Percentiles rank a stretch among this genome's conserved stretches.
phyloP scores from a whole-genome alignment of 2,113 vertebrate species.

The Protobothrops flavoviridis region DNA sequence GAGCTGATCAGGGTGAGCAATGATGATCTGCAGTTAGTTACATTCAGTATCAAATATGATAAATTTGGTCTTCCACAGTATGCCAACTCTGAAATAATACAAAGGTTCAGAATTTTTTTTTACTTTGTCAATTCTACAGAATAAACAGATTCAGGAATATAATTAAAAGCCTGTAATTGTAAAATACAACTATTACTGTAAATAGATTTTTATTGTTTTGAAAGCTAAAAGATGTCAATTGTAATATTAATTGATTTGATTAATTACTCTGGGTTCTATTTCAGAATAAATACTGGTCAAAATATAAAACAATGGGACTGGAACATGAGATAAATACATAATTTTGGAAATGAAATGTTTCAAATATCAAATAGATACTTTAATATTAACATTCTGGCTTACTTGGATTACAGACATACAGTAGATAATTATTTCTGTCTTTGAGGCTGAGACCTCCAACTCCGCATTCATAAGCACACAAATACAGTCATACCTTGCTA shows the following conservation, averaged over 20 bases:
- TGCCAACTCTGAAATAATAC: conserved; percentile 61
- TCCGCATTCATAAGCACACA: not conserved
- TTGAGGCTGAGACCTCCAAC: not conserved
- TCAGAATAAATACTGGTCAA: not conserved
- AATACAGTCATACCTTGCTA: not conserved
- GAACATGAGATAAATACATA: not conserved
- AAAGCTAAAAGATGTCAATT: not conserved
- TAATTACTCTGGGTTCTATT: not conserved
- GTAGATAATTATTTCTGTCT: not conserved
- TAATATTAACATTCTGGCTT: not conserved
- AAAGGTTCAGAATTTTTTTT: conserved; percentile 50
- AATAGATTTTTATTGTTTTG: not conserved
- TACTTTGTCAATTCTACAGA: not conserved
- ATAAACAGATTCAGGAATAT: not conserved
- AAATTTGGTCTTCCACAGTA: conserved; percentile 69
- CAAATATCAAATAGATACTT: not conserved
- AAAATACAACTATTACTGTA: not conserved
- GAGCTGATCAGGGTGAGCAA: conserved; percentile 78
- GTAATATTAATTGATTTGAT: not conserved
- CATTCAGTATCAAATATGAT: conserved; percentile 80
- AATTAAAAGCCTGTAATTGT: not conserved
- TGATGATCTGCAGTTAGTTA: conserved; percentile 84
- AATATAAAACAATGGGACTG: not conserved
- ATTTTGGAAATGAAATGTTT: not conserved
- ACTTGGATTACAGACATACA: not conserved